Evolutionary conservation across 1,140 invertebrate genomes (phyloP), one percentile per base, ranked within the genome.

Genomic region (Monochamus saltuarius): DNA sequence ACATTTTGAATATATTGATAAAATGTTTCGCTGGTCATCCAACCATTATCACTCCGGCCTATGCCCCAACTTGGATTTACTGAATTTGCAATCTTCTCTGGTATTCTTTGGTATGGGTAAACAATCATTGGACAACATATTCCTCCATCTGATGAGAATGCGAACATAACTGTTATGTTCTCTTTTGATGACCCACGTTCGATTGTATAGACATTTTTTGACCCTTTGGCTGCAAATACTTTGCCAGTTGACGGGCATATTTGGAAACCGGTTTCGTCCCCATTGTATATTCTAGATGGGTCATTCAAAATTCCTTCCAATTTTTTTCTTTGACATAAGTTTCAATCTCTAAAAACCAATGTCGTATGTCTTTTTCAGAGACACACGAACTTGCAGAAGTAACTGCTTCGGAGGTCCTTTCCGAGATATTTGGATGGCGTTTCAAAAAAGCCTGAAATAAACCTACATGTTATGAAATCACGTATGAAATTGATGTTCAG

Each of bases 1-100:
- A 72, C 59, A 63, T 75, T 72, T 38, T 53, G 56, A 36, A 77
- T 65, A 58, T 73, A 77, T 61, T 78, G 73, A 56, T 70, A 73
- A 61, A 77, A 78, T 1, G 62, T 29, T 61, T 68, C 69, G 19
- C 50, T 49, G 42, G 49, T 77, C 74, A 75, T 78, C 75, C 75
- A 78, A 2, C 76, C 73, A 53, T 42, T 75, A 11, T 75, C 70
- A 45, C 68, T 70, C 14, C 39, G 49, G 11, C 76, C 73, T 17
- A 76, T 50, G 10, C 65, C 70, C 74, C 75, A 78, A 19, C 38
- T 42, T 50, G 58, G 16, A 10, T 71, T 71, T 19, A 75, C 63
- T 51, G 45, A 67, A 13, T 69, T 51, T 7, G 51, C 60, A 40
- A 77, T 66, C 14, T 65, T 45, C n/a, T 46, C 17, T 13, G 68